A percentile compares a stretch with the other conserved stretches of the same genome.
These are phyloP conservation scores for Xanthorhoe designata DNA, from an alignment of 2,888 invertebrate species.

Conservation along the genomic window DNA sequence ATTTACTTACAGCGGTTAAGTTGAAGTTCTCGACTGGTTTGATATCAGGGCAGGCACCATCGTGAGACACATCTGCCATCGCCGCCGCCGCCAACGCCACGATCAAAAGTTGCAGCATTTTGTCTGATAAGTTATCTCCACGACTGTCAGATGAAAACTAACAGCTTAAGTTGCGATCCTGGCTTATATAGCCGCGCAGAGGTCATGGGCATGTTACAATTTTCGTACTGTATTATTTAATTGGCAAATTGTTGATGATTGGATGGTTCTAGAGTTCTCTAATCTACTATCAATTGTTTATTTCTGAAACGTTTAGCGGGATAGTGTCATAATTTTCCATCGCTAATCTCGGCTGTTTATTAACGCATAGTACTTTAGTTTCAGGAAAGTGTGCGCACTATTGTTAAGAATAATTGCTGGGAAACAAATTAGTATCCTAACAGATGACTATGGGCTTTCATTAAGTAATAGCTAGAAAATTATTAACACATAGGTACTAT, in stretches of 20 bases:
- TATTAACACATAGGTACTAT: no score
- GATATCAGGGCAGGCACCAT: conserved; percentile 66
- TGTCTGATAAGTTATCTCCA: conserved; percentile 52
- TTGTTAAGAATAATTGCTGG: no score
- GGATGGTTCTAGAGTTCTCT: conserved; percentile 50
- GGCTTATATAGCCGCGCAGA: conserved; percentile 67
- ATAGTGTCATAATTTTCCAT: background rate
- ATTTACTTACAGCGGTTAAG: conserved; percentile 47
- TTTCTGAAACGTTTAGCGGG: background rate
- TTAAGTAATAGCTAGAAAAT: no score
- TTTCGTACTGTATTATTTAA: conserved; percentile 64
- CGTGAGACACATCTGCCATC: conserved; percentile 61
- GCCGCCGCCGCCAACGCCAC: conserved; percentile 61
- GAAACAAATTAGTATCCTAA: no score
- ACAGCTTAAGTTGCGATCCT: conserved; percentile 37
- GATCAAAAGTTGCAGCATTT: conserved; percentile 62
- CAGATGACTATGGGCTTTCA: no score
- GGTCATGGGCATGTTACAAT: conserved; percentile 68
- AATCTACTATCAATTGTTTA: conserved; percentile 3
- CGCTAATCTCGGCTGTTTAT: no score
- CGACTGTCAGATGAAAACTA: conserved; percentile 58
- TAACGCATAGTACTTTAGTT: no score
- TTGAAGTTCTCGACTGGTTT: conserved; percentile 70
- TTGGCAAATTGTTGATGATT: conserved; percentile 52
- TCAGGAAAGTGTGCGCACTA: no score